A percentile compares a stretch with the other conserved stretches of the same genome.
phyloP scores from a whole-genome alignment of 2,797 vertebrate genomes.

The Tauraco hartlaubi region DNA sequence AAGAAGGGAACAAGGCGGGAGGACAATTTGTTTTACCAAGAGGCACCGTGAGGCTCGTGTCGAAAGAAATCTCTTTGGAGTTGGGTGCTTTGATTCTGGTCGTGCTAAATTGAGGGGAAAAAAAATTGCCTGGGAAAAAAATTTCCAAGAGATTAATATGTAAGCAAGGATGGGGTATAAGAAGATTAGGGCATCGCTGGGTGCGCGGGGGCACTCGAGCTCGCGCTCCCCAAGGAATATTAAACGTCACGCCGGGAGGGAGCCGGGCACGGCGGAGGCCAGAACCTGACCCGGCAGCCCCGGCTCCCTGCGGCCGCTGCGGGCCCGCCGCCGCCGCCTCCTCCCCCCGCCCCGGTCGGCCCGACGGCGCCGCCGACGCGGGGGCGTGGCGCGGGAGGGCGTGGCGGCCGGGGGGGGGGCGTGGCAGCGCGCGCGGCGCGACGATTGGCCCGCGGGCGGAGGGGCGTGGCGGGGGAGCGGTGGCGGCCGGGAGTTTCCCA shows the following conservation, averaged over 20 bases:
- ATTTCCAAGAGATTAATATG: accelerated
- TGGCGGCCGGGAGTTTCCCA: constrained; percentile 81
- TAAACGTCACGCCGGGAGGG: accelerated
- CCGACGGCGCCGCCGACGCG: no score
- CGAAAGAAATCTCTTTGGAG: background rate
- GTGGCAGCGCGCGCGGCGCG: background rate
- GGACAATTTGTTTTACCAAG: accelerated
- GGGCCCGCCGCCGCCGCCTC: no score
- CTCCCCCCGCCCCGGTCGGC: background rate
- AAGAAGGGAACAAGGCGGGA: background rate
- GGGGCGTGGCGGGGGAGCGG: constrained; percentile 24
- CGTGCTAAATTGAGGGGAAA: background rate
- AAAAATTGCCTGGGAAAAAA: background rate
- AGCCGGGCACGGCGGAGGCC: background rate
- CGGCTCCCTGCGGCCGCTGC: background rate
- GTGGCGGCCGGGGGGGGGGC: background rate
- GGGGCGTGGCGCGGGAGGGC: background rate
- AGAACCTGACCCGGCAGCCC: no score
- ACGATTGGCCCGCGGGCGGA: background rate
- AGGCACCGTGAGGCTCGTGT: background rate
- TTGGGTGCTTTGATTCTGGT: background rate
- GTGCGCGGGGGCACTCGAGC: accelerated
- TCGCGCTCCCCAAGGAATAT: accelerated
- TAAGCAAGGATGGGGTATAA: background rate
- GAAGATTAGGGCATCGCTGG: accelerated